Evolutionary conservation across 1,140 invertebrate genomes (phyloP), one percentile per base, ranked within the genome.

Genomic region (Papilio polytes): DNA sequence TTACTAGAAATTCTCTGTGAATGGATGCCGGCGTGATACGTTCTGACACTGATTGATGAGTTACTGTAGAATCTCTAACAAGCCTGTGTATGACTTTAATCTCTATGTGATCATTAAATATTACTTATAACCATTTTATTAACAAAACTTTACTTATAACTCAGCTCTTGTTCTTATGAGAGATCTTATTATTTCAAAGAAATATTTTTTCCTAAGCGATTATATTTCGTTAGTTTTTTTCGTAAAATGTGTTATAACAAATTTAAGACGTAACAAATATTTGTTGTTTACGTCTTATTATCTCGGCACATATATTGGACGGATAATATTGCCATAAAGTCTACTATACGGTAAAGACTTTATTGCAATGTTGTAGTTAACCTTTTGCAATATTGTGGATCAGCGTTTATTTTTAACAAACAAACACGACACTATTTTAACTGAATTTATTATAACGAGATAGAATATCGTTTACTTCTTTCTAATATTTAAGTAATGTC

Each of bases 311-410:
- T 70, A 70, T 70, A 70, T 70, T 70, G 63, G 22, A 70, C 31
- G 63, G 63, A 70, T 70, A 70, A 70, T 70, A 70, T 70, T 70
- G 26, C 26, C 63, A 70, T 70, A 70, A 70, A 70, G 63, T 70
- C 63, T 70, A 12, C 63, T 70, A 31, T 70, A 70, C 26, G 63
- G 63, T 70, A 70, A 70, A 70, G 63, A 36, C 63, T 70, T 70
- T 70, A 31, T 70, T 31, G 63, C 63, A 36, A 63, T 63, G 59
- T 63, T 63, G 8, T 63, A 63, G 59, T 63, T 63, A 26, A 63
- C 59, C 63, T 70, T 70, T 70, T 70, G 63, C 36, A 70, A 70
- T 70, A 70, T 70, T 70, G 3, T 15, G 63, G 63, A 70, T 70
- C 63, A 70, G 63, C 63, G 26, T 70, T 70, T 70, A 31, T 31